Conservation (phyloP, 2,888 invertebrate genomes). For the Trichogramma evanescens region DNA sequence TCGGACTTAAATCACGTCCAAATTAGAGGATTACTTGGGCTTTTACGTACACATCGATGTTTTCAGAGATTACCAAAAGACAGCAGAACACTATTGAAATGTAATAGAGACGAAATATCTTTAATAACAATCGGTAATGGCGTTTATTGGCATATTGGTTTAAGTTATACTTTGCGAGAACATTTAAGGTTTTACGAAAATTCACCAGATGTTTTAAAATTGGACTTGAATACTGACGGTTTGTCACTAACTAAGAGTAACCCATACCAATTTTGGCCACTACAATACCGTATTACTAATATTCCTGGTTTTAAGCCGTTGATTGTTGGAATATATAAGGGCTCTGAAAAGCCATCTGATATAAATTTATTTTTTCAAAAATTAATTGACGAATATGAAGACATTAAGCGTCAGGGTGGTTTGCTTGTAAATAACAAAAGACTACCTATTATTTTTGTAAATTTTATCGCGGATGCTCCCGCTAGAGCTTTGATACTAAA, state of each 20-base stretch:
- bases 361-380: neutral
- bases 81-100: neutral
- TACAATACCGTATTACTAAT: neutral
- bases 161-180: neutral
- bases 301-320: neutral
- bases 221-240: conserved; percentile 1
- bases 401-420: neutral
- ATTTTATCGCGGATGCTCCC: neutral
- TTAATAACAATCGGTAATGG: neutral
- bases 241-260: neutral
- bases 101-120: neutral
- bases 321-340: neutral
- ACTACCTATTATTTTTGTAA: neutral
- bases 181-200: neutral
- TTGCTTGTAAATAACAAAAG: neutral
- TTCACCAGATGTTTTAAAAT: neutral
- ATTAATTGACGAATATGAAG: neutral
- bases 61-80: neutral
- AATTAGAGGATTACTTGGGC: neutral
- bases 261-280: conserved; percentile 1
- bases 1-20: neutral
- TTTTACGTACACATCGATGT: neutral
- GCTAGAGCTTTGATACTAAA: neutral
- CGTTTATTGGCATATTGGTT: neutral
- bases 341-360: neutral